Evolutionary conservation across 30 jellyfish, hydroid and myxozoan genomes (phyloP).

Genomic region (Aurelia sp.): DNA sequence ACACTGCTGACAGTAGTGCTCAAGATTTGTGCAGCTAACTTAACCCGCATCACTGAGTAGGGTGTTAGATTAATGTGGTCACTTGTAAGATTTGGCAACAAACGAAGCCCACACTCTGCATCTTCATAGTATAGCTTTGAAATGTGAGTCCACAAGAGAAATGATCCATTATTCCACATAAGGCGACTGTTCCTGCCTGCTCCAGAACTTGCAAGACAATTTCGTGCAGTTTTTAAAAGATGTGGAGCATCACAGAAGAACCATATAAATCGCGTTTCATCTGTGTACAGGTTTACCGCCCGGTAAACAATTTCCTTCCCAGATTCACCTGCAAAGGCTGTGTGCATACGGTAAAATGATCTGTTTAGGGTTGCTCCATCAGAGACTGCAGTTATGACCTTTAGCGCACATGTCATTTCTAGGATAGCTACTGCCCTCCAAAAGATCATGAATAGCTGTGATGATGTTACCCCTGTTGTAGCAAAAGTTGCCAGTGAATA

Average conservation of each 20-base stretch:
- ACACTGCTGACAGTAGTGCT: conserved; percentile 38
- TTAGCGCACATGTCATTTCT: conserved; percentile 14
- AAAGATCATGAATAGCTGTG: conserved; percentile 50
- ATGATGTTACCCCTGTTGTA: conserved; percentile 51
- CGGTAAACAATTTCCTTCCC: conserved; percentile 18
- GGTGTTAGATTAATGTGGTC: conserved; percentile 65
- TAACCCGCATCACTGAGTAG: conserved; percentile 53
- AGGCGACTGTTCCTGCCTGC: conserved; percentile 18
- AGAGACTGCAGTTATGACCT: conserved; percentile 6
- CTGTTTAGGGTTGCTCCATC: conserved; percentile 39
- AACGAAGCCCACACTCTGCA: conserved; percentile 19
- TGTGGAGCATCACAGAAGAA: conserved; percentile 70
- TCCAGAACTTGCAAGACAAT: conserved; percentile 58
- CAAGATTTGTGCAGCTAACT: conserved; percentile 63
- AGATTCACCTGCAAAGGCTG: conserved; percentile 2
- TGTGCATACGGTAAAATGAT: conserved; percentile 20
- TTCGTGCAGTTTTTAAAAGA: conserved; percentile 59
- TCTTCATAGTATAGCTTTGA: conserved; percentile 60
- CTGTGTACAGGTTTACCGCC: conserved; percentile 1
- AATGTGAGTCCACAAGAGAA: conserved; percentile 54
- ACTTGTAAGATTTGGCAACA: conserved; percentile 37
- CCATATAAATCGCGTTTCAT: conserved; percentile 33
- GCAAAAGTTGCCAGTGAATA: conserved; percentile 70
- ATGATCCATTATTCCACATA: conserved; percentile 67
- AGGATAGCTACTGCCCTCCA: conserved; percentile 64